Evolutionary conservation across 2,888 invertebrate species (phyloP), one percentile per base, ranked within the genome.

Genomic region (Leucophora obtusa): DNA sequence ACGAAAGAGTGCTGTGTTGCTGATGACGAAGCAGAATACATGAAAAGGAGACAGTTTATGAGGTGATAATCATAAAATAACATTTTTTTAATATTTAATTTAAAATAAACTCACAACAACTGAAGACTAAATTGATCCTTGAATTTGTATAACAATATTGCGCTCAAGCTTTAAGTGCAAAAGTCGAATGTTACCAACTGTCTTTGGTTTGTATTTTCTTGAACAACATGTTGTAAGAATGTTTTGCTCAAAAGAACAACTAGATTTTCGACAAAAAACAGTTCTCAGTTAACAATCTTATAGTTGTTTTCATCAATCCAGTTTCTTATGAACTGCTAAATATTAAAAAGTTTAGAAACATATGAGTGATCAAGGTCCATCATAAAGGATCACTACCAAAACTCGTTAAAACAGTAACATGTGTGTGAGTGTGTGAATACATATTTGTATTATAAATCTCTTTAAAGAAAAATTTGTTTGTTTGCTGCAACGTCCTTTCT

Each of bases 321-420:
- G 28, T 28, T 28, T 28, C 28, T 6, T 28, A 28, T 28, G 28
- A 28, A 6, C 7, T 28, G 7, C 11, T 21, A 28, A 58, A 15
- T 8, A 68, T 11, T 62, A 47, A 0, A 3, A 15, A 51, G 65
- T 14, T 18, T 7, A 6, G 6, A 21, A 69, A 51, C 80, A 80
- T 76, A 54, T 80, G 80, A 63, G 10, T 73, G 81, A 77, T 60
- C 38, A 10, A 14, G 77, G 66, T 65, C 14, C 21, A 58, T 21
- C 33, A 47, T 28, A 50, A 0, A 63, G 17, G 15, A 65, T 70
- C 53, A 21, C 54, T 51, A 54, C 9, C 17, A 14, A 54, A 24
- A 66, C 56, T 28, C 28, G 3, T 28, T 28, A 38, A 4, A 17
- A 11, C 35, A 65, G 18, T 24, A 71, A 47, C 81, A 81, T 73